Base-by-base conservation (phyloP, 2,113 vertebrate species). In the Hepsetus odoe region DNA sequence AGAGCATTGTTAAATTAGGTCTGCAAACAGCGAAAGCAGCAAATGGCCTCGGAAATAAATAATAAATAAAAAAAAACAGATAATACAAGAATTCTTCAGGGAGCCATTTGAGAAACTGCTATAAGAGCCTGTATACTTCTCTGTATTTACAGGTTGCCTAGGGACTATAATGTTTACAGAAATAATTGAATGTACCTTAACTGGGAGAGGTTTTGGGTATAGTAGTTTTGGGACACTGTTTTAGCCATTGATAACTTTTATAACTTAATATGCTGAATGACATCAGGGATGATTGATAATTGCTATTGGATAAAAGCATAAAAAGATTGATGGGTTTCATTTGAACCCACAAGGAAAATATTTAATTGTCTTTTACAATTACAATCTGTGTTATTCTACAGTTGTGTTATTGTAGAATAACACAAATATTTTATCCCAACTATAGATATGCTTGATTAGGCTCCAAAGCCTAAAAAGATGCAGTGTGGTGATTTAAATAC, bases 181-280 rank as follows among this genome's bases (percentile, higher is more conserved):
- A 75, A 69, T 74, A 64, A 79, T 56, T 75, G 64, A 66, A 70
- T 65, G 64, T 74, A 20, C 24, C 44, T 24, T 53, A 72, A 79
- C 61, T 72, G 33, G 28, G 49, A 22, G 49, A 53, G 18, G 18
- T 26, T 20, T 24, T 5, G 18, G 46, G 64, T 44, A 28, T n/a
- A 28, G 55, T 42, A 61, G 3, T 62, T 62, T 2, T 1, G 33
- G 32, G 8, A 20, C 13, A 2, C 4, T 26, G 12, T 61, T 13
- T 58, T 26, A 6, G 3, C 13, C 26, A 13, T 16, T 30, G 4
- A 8, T 35, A n/a, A 18, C 32, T 35, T 38, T 38, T 38, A 20
- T 65, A 1, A 11, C 18, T n/a, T 3, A 5, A 28, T 58, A 28
- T 5, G 14, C n/a, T 61, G 58, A 8, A 30, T 6, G 13, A 32